Evolutionary conservation across 2,888 invertebrate species (phyloP), one percentile per base, ranked within the genome.

Genomic region (Lordiphosa andalusiaca): DNA sequence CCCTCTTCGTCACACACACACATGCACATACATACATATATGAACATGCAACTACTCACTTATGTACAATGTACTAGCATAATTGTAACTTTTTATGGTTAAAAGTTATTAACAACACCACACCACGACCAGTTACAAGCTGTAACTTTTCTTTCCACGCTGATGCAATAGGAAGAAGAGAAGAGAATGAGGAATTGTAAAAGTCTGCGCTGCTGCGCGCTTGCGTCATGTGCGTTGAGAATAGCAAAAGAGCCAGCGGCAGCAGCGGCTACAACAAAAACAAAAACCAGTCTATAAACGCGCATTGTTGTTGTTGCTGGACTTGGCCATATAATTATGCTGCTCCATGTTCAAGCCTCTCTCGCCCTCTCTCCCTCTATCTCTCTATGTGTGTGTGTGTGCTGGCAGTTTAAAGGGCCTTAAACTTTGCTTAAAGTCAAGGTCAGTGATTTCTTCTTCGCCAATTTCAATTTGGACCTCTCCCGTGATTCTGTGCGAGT

Each of bases 381-480:
- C 16, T 25, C 13, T 47, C 33, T 30, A 13, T 50, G 30, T 53
- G 12, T 53, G 46, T 50, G 40, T 51, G 53, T 50, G 53, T 67
- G 66, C 42, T 72, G 74, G 65, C 73, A 73, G 83, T 70, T 66
- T 69, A 71, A 85, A 87, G 86, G 87, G 87, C 87, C 85, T 86
- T 86, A 87, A 86, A 86, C 87, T 86, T 84, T 87, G 84, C 65
- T 72, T 85, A 83, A 86, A 86, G 86, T 86, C 86, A 86, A 86
- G 86, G 86, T 87, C 86, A 87, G 86, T 86, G 85, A 83, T 84
- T 85, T 85, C 80, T 83, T 84, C 73, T 70, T 73, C 76, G 73
- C 81, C 84, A 83, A 83, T 71, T 70, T 80, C 61, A 76, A 82
- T 71, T 73, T 74, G 57, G 54, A 65, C 65, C 59, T 52, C 54